These are phyloP conservation scores for Kryptolebias ocellatus DNA, from an alignment of 2,797 vertebrate species.

Conservation along the genomic window DNA sequence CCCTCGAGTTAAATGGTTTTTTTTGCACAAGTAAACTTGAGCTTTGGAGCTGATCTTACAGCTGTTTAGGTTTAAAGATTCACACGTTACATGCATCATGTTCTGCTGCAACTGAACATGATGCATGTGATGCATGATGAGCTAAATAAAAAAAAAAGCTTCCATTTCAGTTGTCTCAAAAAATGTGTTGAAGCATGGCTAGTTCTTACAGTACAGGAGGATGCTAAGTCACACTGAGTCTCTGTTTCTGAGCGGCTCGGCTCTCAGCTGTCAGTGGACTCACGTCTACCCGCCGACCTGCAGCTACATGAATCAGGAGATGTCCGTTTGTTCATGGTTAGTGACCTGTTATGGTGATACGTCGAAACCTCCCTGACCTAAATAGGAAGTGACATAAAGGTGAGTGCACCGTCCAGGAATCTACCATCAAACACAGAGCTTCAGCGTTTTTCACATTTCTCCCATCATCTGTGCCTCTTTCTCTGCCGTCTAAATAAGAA, in stretches of 20 bases:
- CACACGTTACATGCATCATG: no score
- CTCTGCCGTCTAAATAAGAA: slow-evolving; percentile 48
- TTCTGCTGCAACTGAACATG: no score
- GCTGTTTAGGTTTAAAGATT: background rate
- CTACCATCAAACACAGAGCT: slow-evolving; percentile 6
- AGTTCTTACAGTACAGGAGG: background rate
- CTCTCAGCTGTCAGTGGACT: slow-evolving; percentile 11
- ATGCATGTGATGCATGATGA: no score
- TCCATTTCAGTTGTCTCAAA: no score
- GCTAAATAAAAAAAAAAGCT: no score
- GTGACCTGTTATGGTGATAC: slow-evolving; percentile 51
- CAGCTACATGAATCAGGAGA: slow-evolving; percentile 22
- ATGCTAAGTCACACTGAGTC: slow-evolving; percentile 9
- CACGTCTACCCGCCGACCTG: slow-evolving; percentile 4
- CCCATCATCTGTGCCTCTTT: slow-evolving; percentile 2
- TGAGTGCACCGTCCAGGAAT: slow-evolving; percentile 48
- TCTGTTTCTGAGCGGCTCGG: background rate
- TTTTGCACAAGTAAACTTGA: background rate
- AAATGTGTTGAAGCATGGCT: no score
- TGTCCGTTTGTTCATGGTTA: slow-evolving; percentile 42
- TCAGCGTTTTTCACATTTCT: slow-evolving; percentile 19
- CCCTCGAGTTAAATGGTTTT: no score
- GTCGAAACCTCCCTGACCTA: slow-evolving; percentile 50
- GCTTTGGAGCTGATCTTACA: background rate
- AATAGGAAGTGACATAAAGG: slow-evolving; percentile 75